phyloP scores from a whole-genome alignment of 2,797 vertebrate species.

The Sarcoramphus papa region DNA sequence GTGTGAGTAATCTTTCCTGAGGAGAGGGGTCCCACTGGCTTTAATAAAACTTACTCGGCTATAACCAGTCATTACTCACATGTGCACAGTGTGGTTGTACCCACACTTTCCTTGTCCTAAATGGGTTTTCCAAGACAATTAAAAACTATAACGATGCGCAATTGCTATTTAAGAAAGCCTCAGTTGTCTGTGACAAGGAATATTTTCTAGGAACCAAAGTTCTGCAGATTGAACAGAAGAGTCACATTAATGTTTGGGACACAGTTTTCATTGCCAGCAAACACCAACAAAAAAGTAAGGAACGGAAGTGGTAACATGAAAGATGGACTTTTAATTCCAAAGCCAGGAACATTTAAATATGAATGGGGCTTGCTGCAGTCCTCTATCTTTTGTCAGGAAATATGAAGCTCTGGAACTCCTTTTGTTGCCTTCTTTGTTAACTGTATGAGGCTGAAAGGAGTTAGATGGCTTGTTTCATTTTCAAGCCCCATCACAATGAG shows the following conservation, averaged over 20 bases:
- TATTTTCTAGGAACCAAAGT: background rate
- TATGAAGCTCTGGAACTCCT: constrained; percentile 59
- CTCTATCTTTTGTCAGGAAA: constrained; percentile 62
- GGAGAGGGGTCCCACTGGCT: background rate
- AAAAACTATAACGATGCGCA: background rate
- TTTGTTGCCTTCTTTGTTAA: constrained; percentile 61
- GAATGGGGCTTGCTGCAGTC: constrained; percentile 41
- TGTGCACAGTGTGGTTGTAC: background rate
- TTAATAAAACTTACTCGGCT: background rate
- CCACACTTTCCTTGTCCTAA: background rate
- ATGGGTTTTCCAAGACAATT: background rate
- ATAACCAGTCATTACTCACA: background rate
- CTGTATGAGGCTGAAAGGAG: constrained; percentile 48
- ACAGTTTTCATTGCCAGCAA: background rate
- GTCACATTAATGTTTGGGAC: background rate
- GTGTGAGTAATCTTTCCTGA: background rate
- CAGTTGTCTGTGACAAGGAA: background rate
- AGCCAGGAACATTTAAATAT: constrained; percentile 66
- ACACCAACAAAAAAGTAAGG: constrained; percentile 38
- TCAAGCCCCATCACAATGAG: constrained; percentile 24
- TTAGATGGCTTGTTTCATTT: constrained; percentile 42
- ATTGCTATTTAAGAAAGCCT: background rate
- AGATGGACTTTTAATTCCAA: constrained; percentile 57
- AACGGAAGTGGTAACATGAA: constrained; percentile 51
- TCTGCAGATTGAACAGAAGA: constrained; percentile 1